phyloP scores from a whole-genome alignment of 2,113 vertebrate species.

The Anoplopoma fimbria region DNA sequence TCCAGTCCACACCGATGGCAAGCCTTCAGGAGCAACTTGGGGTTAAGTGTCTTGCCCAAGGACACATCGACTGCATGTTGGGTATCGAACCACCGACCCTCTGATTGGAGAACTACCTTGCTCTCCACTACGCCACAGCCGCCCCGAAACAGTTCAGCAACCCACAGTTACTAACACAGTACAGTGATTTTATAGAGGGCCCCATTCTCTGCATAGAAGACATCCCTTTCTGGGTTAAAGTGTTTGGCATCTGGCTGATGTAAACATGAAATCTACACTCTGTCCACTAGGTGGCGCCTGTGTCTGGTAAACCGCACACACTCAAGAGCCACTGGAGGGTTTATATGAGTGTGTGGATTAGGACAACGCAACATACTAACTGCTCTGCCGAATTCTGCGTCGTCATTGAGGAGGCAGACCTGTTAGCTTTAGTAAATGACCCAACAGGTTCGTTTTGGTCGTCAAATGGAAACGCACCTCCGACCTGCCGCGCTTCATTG shows the following conservation, averaged over 20 bases:
- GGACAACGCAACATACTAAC: slow-evolving; percentile 32
- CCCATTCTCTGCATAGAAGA: too few species aligned
- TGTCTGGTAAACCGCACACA: slow-evolving; percentile 10
- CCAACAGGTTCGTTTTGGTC: not conserved
- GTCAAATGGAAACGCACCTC: not conserved
- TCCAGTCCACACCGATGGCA: too few species aligned
- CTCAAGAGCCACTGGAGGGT: not conserved
- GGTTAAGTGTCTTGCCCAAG: too few species aligned
- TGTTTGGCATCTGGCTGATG: not conserved
- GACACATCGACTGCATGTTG: too few species aligned
- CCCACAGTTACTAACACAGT: too few species aligned
- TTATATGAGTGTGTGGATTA: slow-evolving; percentile 2
- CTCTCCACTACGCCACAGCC: too few species aligned
- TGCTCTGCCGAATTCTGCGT: slow-evolving; percentile 37
- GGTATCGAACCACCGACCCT: too few species aligned
- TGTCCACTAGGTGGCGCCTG: slow-evolving; percentile 63
- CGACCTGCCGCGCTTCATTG: slow-evolving; percentile 1
- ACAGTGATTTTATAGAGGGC: not conserved
- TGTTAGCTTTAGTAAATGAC: not conserved
- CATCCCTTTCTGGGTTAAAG: too few species aligned
- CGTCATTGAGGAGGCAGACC: slow-evolving; percentile 30
- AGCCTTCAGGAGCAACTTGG: too few species aligned
- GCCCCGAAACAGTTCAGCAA: too few species aligned
- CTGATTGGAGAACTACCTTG: too few species aligned
- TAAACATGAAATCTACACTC: not conserved